These are phyloP conservation scores for Limnephilus rhombicus DNA, from an alignment of 2,888 invertebrate species.

Conservation along the genomic window DNA sequence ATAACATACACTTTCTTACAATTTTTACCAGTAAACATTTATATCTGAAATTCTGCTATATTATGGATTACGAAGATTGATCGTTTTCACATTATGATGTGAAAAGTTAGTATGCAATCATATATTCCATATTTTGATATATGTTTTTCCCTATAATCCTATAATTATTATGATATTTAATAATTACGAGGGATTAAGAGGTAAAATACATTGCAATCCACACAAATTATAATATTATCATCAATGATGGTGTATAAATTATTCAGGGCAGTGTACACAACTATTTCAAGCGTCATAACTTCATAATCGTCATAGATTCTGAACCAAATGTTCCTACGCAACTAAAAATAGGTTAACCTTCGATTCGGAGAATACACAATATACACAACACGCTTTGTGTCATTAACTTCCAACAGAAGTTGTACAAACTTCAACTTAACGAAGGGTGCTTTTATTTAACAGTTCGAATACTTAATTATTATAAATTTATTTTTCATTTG, in stretches of 20 bases:
- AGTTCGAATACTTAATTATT: background rate
- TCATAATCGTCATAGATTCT: background rate
- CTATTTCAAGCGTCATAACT: background rate
- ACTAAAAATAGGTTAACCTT: background rate
- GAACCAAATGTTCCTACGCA: background rate
- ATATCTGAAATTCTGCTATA: background rate
- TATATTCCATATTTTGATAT: background rate
- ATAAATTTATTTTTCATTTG: background rate
- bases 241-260: background rate
- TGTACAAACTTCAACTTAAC: background rate
- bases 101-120: background rate
- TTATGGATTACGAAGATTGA: background rate
- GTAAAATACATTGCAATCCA: background rate
- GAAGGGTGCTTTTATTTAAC: background rate
- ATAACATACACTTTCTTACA: too few relatives aligned
- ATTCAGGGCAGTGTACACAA: background rate
- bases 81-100: background rate
- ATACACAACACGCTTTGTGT: background rate
- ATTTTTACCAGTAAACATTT: too few relatives aligned
- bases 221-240: background rate
- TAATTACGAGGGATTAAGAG: background rate
- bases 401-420: background rate
- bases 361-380: background rate
- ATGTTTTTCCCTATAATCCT: background rate
- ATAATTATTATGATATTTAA: background rate